Percentiles rank a stretch among this genome's conserved stretches.
phyloP scores from a whole-genome alignment of 2,113 vertebrate species.

The Terrapene triunguis region DNA sequence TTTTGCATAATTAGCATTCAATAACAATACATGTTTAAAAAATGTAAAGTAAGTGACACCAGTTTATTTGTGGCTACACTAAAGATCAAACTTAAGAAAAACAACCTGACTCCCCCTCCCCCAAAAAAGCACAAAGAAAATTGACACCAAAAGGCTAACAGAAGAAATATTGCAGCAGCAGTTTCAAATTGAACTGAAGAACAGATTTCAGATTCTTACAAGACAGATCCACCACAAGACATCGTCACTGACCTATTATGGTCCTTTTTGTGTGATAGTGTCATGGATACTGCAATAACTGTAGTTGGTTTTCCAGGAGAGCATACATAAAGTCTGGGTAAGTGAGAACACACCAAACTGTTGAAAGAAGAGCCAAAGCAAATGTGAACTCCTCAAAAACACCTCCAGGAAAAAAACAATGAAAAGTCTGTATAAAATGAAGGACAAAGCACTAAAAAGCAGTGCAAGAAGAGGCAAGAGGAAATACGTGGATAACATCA shows the following conservation, averaged over 20 bases:
- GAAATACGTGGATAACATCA: not conserved
- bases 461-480: not conserved
- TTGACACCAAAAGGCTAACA: not conserved
- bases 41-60: not conserved
- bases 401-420: not conserved
- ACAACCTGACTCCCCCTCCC: not conserved
- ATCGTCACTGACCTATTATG: fast-evolving
- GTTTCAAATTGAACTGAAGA: not conserved
- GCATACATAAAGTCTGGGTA: not conserved
- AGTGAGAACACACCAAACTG: not conserved
- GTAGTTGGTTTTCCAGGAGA: not conserved
- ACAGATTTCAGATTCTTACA: not conserved
- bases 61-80: not conserved
- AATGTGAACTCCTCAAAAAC: not conserved
- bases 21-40: not conserved
- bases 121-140: not conserved
- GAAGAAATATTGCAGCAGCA: not conserved
- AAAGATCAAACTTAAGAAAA: not conserved
- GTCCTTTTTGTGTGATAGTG: not conserved
- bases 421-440: not conserved
- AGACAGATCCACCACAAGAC: not conserved
- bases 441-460: not conserved
- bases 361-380: not conserved
- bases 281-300: not conserved
- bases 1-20: not conserved